Evolutionary conservation across 2,888 invertebrate species (phyloP).

Genomic region (Netelia fuscicornis): DNA sequence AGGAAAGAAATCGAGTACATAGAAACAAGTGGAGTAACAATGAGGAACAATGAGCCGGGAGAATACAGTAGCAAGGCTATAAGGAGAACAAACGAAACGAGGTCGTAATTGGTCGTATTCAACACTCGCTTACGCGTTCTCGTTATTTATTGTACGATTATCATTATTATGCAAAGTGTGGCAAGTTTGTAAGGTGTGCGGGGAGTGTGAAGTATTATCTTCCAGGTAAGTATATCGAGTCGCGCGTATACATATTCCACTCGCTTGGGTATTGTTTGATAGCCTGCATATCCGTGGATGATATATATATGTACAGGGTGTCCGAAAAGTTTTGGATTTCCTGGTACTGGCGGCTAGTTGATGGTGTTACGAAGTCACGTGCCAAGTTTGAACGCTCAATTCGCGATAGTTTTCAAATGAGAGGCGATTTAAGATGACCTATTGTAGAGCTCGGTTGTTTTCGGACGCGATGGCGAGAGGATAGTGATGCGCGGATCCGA

Average conservation of each 20-base stretch:
- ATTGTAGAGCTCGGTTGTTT: neutral
- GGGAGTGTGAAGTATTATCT: constrained; percentile 25
- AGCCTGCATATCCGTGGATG: no score
- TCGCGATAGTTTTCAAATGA: no score
- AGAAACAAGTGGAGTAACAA: constrained; percentile 37
- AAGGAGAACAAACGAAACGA: constrained; percentile 52
- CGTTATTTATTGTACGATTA: constrained; percentile 20
- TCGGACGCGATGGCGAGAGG: neutral
- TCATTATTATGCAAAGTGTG: constrained; percentile 43
- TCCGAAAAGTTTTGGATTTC: neutral
- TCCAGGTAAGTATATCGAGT: constrained; percentile 26
- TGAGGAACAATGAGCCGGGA: constrained; percentile 47
- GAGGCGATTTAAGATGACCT: no score
- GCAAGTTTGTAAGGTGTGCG: constrained; percentile 2
- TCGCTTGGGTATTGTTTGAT: constrained; percentile 3
- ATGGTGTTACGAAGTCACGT: no score
- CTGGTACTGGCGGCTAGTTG: neutral
- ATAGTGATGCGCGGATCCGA: no score
- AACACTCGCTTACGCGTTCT: constrained; percentile 27
- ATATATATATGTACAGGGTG: no score
- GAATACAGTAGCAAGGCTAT: constrained; percentile 43
- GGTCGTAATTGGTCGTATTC: constrained; percentile 55
- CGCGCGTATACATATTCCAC: neutral
- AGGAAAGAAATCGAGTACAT: neutral
- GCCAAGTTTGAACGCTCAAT: no score